A percentile compares a stretch with the other conserved stretches of the same genome.
Conservation (phyloP, 2,888 invertebrate species). For the Polietes domitor region DNA sequence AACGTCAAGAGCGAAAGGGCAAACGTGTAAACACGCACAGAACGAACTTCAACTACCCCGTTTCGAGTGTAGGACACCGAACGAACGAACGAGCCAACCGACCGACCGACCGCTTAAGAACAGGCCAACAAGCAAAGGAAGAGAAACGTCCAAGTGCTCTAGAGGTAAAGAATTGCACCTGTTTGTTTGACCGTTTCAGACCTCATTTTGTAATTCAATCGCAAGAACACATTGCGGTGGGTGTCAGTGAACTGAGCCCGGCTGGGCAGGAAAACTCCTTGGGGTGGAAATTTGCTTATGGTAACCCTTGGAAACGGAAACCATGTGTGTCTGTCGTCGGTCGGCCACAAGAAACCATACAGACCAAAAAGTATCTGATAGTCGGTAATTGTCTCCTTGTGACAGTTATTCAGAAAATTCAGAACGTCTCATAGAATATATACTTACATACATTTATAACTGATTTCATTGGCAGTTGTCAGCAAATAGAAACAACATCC, state of each 20-base stretch:
- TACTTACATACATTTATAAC: too few species aligned
- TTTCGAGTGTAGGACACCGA: background rate
- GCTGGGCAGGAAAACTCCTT: background rate
- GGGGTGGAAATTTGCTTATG: conserved; percentile 15
- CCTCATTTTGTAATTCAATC: conserved; percentile 27
- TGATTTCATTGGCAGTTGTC: too few species aligned
- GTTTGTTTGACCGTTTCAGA: conserved; percentile 35
- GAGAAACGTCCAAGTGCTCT: conserved; percentile 8
- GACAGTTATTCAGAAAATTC: conserved; percentile 8
- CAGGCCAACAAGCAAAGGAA: background rate
- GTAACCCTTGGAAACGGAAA: conserved; percentile 62
- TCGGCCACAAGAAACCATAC: background rate
- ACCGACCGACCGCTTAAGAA: conserved; percentile 1
- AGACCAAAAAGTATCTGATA: conserved; percentile 5
- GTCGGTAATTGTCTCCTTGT: conserved; percentile 2
- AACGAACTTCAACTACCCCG: background rate
- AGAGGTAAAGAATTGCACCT: conserved; percentile 57
- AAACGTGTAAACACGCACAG: conserved; percentile 43
- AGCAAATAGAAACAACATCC: too few species aligned
- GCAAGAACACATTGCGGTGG: conserved; percentile 44
- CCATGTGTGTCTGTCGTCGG: background rate
- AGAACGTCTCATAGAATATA: background rate
- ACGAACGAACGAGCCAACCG: conserved; percentile 11
- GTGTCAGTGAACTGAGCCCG: conserved; percentile 52
- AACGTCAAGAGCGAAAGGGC: conserved; percentile 59